Conservation (phyloP, 2,888 invertebrate species). For the Monoplex corrugatus region DNA sequence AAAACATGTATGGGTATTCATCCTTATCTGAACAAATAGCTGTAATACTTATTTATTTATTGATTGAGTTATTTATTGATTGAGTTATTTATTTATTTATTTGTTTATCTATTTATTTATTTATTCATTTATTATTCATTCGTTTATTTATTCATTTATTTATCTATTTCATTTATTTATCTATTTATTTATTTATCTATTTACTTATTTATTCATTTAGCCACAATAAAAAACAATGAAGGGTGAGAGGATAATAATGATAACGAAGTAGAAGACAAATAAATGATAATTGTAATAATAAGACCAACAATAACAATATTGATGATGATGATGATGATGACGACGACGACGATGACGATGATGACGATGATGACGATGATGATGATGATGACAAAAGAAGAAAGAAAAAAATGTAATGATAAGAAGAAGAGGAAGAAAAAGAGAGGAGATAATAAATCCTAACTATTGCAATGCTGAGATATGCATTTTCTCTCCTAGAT, state of each 20-base stretch:
- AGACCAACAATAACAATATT: not conserved
- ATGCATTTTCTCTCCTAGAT: not conserved
- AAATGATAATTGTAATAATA: too few species aligned
- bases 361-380: not conserved
- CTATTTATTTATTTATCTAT: not conserved
- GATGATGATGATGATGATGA: not conserved
- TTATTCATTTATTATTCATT: not conserved
- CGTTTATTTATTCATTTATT: not conserved
- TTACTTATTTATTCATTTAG: not conserved
- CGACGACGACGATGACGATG: too few species aligned
- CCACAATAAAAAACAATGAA: too few species aligned
- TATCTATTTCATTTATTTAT: not conserved
- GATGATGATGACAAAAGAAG: too few species aligned
- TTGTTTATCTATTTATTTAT: not conserved
- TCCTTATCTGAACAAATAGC: too few species aligned
- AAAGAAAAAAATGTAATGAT: too few species aligned
- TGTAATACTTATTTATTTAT: not conserved
- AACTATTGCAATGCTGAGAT: not conserved
- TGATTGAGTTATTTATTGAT: not conserved
- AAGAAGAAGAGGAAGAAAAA: not conserved
- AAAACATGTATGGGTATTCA: too few species aligned
- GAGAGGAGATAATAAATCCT: not conserved
- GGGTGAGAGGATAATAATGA: not conserved
- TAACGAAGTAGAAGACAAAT: too few species aligned
- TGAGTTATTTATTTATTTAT: not conserved